A percentile compares a stretch with the other conserved stretches of the same genome.
phyloP scores from a whole-genome alignment of 2,797 vertebrate species.

The Crenichthys baileyi region DNA sequence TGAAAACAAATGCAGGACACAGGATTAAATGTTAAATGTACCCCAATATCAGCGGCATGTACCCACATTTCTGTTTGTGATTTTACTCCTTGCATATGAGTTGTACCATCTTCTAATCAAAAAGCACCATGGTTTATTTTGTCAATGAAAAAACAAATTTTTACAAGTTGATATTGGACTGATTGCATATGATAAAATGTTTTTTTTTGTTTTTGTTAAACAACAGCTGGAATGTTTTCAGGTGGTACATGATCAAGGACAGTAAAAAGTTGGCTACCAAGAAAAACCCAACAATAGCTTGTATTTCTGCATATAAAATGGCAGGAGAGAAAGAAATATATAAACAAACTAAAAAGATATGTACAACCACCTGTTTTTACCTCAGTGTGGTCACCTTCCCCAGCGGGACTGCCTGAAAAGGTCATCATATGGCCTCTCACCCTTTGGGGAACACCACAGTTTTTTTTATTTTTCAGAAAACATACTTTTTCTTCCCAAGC shows the following conservation, averaged over 20 bases:
- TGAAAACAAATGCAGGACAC: slow-evolving; percentile 93
- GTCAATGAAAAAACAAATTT: slow-evolving; percentile 84
- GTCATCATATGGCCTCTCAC: slow-evolving; percentile 95
- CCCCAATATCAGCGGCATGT: slow-evolving; percentile 91
- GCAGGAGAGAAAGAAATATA: slow-evolving; percentile 89
- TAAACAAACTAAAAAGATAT: slow-evolving; percentile 89
- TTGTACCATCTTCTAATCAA: slow-evolving; percentile 95
- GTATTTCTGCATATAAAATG: slow-evolving; percentile 99
- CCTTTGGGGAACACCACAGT: slow-evolving; percentile 86
- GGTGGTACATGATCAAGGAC: slow-evolving; percentile 88
- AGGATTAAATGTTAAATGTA: slow-evolving; percentile 85
- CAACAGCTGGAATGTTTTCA: slow-evolving; percentile 95
- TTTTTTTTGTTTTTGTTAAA: slow-evolving; percentile 52
- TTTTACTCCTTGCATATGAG: slow-evolving; percentile 96
- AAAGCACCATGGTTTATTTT: slow-evolving; percentile 96
- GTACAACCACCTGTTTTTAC: slow-evolving; percentile 95
- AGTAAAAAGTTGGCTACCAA: slow-evolving; percentile 92
- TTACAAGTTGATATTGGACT: slow-evolving; percentile 82
- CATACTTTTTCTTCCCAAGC: slow-evolving; percentile 86
- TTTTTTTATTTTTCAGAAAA: slow-evolving; percentile 75
- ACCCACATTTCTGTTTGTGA: slow-evolving; percentile 83
- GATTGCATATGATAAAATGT: slow-evolving; percentile 94
- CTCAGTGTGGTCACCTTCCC: slow-evolving; percentile 84
- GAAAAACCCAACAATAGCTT: slow-evolving; percentile 97
- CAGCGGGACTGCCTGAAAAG: slow-evolving; percentile 85